Base-by-base conservation (phyloP, 2,888 invertebrate species). In the Artemia sinica region DNA sequence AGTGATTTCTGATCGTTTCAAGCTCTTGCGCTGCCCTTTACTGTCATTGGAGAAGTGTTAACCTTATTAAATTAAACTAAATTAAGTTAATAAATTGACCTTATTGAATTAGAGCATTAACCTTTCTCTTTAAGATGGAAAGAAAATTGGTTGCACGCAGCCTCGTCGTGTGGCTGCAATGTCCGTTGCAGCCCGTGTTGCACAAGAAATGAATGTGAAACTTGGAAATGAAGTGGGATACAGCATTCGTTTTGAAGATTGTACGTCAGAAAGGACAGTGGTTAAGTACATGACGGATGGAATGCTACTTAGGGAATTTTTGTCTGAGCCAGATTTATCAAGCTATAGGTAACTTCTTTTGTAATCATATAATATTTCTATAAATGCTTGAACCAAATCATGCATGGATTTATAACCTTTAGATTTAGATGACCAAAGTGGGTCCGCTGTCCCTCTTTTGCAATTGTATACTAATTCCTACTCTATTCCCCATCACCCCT, bases 271-370 rank as follows among this genome's bases (percentile, higher is more conserved):
- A 77, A 83, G 95, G 73, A 99, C 98, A 9, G 82, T 92, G 28
- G 84, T 98, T 67, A 98, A 98, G 79, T 98, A 98, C 77, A 97
- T 98, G 97, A 98, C 98, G 50, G 98, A 98, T 79, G 98, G 98
- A 75, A 98, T 97, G 76, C 79, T 98, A 65, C 89, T 98, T 73
- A 81, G 98, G 75, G 98, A 98, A 80, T 98, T 98, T 78, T 82
- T 98, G 3, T 90, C 92, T 65, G 97, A 98, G 78, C 98, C 98
- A 0, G 96, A 96, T 81, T 81, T 99, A 70, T 88, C 87, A 65
- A 87, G 91, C 3, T 98, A 98, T 79, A 84, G 81, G 83, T 83
- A 74, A 70, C 71, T 68, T 50, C 69, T 18, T 48, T 58, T 66
- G 13, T 13, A n/a, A 13, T 67, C 48, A 5, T 48, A 1, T 67